Conservation (phyloP, 2,888 invertebrate genomes). For the Auanema freiburgensis region DNA sequence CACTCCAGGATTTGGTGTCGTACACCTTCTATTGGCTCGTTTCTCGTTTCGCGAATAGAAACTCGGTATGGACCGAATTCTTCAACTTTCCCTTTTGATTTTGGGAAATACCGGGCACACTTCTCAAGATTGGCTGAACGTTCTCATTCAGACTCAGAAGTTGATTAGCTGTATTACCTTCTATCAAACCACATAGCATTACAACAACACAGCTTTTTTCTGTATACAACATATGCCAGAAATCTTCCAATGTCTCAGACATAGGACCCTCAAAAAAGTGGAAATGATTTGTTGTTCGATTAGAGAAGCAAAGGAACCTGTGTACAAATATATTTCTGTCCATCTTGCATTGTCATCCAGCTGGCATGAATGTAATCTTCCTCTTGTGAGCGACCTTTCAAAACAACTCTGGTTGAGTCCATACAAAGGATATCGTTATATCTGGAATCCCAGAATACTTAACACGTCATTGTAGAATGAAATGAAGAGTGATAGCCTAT, state of each 20-base stretch:
- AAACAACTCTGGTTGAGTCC: conserved; percentile 31
- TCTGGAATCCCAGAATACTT: conserved; percentile 5
- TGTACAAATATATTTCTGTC: conserved; percentile 40
- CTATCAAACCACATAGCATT: conserved; percentile 71
- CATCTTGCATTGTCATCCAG: conserved; percentile 37
- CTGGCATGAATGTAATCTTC: conserved; percentile 49
- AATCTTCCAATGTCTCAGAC: conserved; percentile 84
- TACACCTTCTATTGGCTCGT: conserved; percentile 8
- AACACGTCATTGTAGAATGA: too few relatives aligned
- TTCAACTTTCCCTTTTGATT: background rate
- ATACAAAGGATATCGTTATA: conserved; percentile 33
- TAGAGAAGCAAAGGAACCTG: conserved; percentile 23
- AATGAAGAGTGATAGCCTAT: too few relatives aligned
- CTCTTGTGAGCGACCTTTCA: conserved; percentile 27
- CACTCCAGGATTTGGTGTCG: conserved; percentile 1
- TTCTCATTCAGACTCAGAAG: background rate
- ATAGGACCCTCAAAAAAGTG: conserved; percentile 78
- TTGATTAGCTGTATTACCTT: conserved; percentile 13
- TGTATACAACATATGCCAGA: conserved; percentile 99
- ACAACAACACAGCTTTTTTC: conserved; percentile 94
- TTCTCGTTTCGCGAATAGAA: background rate
- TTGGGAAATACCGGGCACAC: conserved; percentile 12
- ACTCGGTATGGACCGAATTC: conserved; percentile 12
- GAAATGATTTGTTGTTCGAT: too few relatives aligned
- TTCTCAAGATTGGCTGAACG: conserved; percentile 5